Evolutionary conservation across 1,140 invertebrate species (phyloP).

Genomic region (Orussus abietinus): DNA sequence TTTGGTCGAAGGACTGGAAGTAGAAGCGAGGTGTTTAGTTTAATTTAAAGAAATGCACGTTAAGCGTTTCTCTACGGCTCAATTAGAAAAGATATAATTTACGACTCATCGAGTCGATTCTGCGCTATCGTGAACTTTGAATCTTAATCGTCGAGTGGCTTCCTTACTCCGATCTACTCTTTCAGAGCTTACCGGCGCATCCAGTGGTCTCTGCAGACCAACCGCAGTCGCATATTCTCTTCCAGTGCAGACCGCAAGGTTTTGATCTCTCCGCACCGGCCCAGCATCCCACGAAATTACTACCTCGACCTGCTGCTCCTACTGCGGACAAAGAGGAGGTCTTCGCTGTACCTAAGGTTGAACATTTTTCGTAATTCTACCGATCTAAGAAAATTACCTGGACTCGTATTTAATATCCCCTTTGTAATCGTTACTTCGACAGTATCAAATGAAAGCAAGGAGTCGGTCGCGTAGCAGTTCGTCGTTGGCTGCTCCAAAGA

Average conservation of each 20-base stretch:
- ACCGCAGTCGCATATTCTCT: conserved; percentile 35
- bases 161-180: too few species aligned
- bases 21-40: too few species aligned
- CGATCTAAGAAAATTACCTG: too few species aligned
- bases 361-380: too few species aligned
- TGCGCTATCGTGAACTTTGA: too few species aligned
- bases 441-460: conserved; percentile 52
- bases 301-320: conserved; percentile 32
- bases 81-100: too few species aligned
- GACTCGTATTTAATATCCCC: too few species aligned
- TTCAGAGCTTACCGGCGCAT: conserved; percentile 30
- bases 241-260: conserved; percentile 39
- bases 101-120: too few species aligned
- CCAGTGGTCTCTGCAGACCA: conserved; percentile 34
- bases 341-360: conserved; percentile 55
- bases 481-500: conserved; percentile 38
- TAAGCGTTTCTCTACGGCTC: too few species aligned
- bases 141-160: too few species aligned
- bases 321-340: conserved; percentile 48
- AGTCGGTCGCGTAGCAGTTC: conserved; percentile 53
- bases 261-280: conserved; percentile 42
- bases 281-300: conserved; percentile 41
- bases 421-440: conserved; percentile 19
- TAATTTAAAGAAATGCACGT: too few species aligned
- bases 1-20: too few species aligned